Evolutionary conservation across 2,888 invertebrate genomes (phyloP).

Genomic region (Ichneumoninae sp.): DNA sequence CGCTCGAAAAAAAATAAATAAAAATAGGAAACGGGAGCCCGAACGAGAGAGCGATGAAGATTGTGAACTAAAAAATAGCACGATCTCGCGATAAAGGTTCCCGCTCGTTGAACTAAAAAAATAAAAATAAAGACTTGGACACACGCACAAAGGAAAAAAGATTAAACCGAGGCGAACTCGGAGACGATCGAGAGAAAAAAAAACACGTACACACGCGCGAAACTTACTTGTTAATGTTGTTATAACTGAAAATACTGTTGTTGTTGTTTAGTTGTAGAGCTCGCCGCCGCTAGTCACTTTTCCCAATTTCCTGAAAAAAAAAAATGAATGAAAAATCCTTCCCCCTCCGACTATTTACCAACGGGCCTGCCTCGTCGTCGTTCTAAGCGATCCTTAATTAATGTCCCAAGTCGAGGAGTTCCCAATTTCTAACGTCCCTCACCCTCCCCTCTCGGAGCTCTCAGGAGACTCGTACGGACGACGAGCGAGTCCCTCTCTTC

Average conservation of each 20-base stretch:
- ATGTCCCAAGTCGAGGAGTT: constrained; percentile 21
- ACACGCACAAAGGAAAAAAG: constrained; percentile 58
- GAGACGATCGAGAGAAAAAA: constrained; percentile 65
- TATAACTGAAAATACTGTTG: constrained; percentile 85
- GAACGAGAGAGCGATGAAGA: not conserved
- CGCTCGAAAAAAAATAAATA: not conserved
- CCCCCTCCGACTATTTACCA: constrained; percentile 26
- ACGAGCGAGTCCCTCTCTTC: not conserved
- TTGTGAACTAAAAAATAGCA: not conserved
- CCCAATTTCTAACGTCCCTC: constrained; percentile 52
- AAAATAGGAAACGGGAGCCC: not conserved
- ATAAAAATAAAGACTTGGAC: constrained; percentile 59
- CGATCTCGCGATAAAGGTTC: constrained; percentile 7
- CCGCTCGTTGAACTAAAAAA: constrained; percentile 14
- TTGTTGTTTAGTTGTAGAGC: constrained; percentile 85
- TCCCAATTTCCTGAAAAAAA: constrained; percentile 36
- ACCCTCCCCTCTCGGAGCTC: constrained; percentile 41
- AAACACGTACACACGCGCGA: constrained; percentile 71
- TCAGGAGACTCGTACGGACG: constrained; percentile 9
- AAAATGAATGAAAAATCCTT: constrained; percentile 8
- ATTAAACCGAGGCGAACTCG: constrained; percentile 46
- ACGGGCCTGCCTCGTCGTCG: constrained; percentile 41
- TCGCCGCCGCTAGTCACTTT: constrained; percentile 85
- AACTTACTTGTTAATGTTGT: constrained; percentile 85
- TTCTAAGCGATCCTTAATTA: constrained; percentile 25